A percentile compares a stretch with the other conserved stretches of the same genome.
Evolutionary conservation across 92 coral and sea anemone genomes (phyloP).

Genomic region (Epizoanthus illoricatus): DNA sequence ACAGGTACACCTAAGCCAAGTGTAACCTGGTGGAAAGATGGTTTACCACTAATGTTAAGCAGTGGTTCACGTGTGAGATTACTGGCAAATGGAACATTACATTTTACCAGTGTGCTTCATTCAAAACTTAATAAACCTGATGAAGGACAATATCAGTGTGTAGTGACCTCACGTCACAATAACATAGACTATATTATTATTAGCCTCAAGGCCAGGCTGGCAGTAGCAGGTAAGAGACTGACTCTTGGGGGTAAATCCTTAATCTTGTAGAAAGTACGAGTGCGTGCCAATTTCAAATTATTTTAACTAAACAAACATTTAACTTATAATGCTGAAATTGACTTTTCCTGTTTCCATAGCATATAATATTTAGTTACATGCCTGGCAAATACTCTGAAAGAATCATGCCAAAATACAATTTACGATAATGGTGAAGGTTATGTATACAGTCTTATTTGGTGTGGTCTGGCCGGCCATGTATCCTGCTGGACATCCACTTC

Average conservation of each 20-base stretch:
- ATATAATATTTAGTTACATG: no score
- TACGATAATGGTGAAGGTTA: no score
- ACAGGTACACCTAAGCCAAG: slow-evolving; percentile 64
- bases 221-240: slow-evolving; percentile 78
- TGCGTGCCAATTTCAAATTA: no score
- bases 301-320: no score
- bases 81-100: slow-evolving; percentile 78
- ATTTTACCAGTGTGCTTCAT: slow-evolving; percentile 65
- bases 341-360: no score
- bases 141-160: slow-evolving; percentile 88
- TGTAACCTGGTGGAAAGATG: slow-evolving; percentile 78
- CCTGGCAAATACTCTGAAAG: no score
- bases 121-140: slow-evolving; percentile 73
- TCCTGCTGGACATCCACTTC: no score
- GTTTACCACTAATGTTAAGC: slow-evolving; percentile 39
- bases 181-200: slow-evolving; percentile 47
- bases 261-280: neutral
- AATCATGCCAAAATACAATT: no score
- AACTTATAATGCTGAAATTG: no score
- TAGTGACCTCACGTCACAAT: slow-evolving; percentile 51
- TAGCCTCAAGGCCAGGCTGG: slow-evolving; percentile 72
- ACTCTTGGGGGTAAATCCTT: neutral
- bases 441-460: no score
- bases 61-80: slow-evolving; percentile 65
- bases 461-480: no score